A percentile compares a stretch with the other conserved stretches of the same genome.
These are phyloP conservation scores for Lepisosteus osseus DNA, from an alignment of 2,113 vertebrate genomes.

Conservation along the genomic window DNA sequence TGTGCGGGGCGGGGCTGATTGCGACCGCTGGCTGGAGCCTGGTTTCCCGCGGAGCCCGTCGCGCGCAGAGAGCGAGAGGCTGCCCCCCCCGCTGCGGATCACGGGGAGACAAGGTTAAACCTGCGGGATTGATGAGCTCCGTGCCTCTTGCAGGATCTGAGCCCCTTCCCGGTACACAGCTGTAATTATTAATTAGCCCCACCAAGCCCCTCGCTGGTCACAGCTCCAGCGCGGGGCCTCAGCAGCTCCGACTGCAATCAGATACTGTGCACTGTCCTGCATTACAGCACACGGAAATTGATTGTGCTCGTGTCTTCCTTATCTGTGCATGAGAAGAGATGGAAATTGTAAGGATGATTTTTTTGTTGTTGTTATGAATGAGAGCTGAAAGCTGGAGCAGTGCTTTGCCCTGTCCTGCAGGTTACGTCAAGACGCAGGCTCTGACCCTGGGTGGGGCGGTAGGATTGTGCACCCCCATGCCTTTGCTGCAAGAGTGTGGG, in stretches of 20 bases:
- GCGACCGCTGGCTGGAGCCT: constrained; percentile 34
- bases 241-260: no score
- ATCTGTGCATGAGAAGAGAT: background rate
- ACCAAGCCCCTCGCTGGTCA: background rate
- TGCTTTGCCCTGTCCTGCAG: background rate
- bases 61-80: constrained; percentile 43
- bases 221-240: no score
- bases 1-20: constrained; percentile 9
- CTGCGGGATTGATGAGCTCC: constrained; percentile 60
- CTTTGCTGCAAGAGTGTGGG: no score
- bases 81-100: constrained; percentile 49
- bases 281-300: no score
- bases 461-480: background rate
- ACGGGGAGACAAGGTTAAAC: constrained; percentile 62
- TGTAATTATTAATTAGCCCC: constrained; percentile 24
- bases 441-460: background rate
- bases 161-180: background rate
- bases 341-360: background rate
- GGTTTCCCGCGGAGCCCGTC: constrained; percentile 51
- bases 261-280: no score
- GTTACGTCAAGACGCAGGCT: background rate
- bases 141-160: constrained; percentile 17
- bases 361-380: no score
- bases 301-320: background rate
- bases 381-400: no score